A percentile compares a stretch with the other conserved stretches of the same genome.
These are phyloP conservation scores for Pavo muticus DNA, from an alignment of 2,113 vertebrate genomes.

Conservation along the genomic window DNA sequence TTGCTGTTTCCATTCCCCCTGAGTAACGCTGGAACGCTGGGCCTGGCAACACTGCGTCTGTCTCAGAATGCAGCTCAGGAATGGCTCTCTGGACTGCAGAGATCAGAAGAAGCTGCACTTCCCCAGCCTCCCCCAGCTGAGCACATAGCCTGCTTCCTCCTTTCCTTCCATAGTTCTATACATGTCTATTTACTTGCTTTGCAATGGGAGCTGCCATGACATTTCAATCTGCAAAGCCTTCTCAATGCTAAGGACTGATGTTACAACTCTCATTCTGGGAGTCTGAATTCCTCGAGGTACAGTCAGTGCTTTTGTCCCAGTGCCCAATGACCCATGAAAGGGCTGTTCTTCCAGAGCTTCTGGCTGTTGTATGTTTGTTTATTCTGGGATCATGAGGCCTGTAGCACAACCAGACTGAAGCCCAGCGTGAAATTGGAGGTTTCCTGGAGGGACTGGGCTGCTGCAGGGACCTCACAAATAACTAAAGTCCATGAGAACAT, in stretches of 20 bases:
- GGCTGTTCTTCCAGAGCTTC: neutral
- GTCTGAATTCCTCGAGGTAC: neutral
- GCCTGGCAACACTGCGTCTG: conserved; percentile 7
- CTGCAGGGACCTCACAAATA: neutral
- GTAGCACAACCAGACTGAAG: neutral
- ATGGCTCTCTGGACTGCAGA: neutral
- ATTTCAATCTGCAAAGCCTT: neutral
- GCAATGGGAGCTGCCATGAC: neutral
- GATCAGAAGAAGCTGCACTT: neutral
- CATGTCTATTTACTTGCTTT: neutral
- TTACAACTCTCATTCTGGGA: neutral
- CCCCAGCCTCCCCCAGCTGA: neutral
- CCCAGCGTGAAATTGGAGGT: neutral
- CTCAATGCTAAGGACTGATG: neutral
- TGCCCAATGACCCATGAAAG: neutral
- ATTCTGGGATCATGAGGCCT: neutral
- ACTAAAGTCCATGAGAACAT: neutral
- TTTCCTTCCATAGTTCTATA: neutral
- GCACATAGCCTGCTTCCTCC: conserved; percentile 2
- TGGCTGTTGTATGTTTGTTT: neutral
- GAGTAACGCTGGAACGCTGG: conserved; percentile 18
- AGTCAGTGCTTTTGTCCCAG: neutral
- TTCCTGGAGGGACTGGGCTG: neutral
- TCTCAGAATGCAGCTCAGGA: conserved; percentile 24
- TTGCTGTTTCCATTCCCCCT: conserved; percentile 47